Conservation (phyloP, 2,797 vertebrate species). For the Heterohyrax brucei region DNA sequence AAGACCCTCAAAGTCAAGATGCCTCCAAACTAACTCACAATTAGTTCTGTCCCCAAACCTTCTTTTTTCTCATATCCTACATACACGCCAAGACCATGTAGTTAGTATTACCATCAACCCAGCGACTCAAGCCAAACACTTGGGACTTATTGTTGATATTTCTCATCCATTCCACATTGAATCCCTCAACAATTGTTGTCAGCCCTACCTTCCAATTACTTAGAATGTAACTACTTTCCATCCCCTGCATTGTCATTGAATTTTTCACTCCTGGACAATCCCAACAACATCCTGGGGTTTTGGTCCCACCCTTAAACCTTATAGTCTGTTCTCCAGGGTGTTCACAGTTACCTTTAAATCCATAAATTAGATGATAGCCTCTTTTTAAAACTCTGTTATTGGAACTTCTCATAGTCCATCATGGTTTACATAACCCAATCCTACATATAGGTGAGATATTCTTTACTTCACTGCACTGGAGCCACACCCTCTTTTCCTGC, state of each 20-base stretch:
- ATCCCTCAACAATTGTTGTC: background rate
- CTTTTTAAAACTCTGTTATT: background rate
- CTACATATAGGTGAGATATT: background rate
- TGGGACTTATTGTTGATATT: background rate
- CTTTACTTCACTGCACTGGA: background rate
- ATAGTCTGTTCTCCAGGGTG: background rate
- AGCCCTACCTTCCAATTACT: background rate
- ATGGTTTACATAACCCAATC: background rate
- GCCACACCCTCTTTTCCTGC: background rate
- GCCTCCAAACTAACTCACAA: background rate
- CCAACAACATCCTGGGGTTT: background rate
- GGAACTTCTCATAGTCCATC: background rate
- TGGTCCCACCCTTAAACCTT: background rate
- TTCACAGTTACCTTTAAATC: slow-evolving; percentile 31
- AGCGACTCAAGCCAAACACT: slow-evolving; percentile 1
- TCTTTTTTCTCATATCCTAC: background rate
- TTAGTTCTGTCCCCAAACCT: slow-evolving; percentile 1
- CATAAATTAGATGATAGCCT: background rate
- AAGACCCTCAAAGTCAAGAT: slow-evolving; percentile 59
- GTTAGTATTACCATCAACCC: background rate
- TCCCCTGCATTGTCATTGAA: background rate
- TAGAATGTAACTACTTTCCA: background rate
- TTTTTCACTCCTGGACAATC: background rate
- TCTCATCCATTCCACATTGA: background rate
- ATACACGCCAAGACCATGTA: background rate